Base-by-base conservation (phyloP, 2,888 invertebrate species). In the Mythimna impura region DNA sequence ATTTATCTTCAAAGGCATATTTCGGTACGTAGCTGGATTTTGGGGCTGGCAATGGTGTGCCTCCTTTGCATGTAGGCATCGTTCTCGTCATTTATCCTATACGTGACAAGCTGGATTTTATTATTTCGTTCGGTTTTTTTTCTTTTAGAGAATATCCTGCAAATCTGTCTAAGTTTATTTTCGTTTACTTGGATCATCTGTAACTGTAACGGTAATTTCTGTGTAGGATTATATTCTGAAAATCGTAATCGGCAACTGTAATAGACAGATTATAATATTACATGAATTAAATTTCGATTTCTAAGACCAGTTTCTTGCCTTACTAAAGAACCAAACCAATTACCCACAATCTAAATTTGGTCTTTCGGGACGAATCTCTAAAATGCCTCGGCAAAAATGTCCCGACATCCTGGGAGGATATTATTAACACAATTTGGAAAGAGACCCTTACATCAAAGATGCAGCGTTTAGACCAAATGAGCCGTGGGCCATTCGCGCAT, bases 401-500 rank as follows among this genome's bases (percentile, higher is more conserved):
- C 52, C 58, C 47, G 30, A 52, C 79, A 68, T 82, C 55, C 65
- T 68, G 71, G 73, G 54, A 63, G 80, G 66, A 84, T 88, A 89
- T 89, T 89, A 92, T 92, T 90, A 87, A 90, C 93, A 92, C 94
- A 91, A 93, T 93, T 91, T 87, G 66, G 83, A 75, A 65, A 34
- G 89, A 89, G 89, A 87, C 85, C 87, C 88, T 91, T 91, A 93
- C 92, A 93, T 93, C 93, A 93, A 92, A 91, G 93, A 92, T 91
- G 93, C 91, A 90, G 86, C 92, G 91, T 92, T 93, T 92, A 93
- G 88, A 90, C 90, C 90, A 93, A 95, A 95, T 93, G 95, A 94
- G 92, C 92, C 95, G 93, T 93, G 90, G 92, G 92, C 90, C 88
- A 93, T 95, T 94, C 86, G 90, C 95, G 94, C 93, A 91, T 94